A percentile compares a stretch with the other conserved stretches of the same genome.
phyloP scores from a whole-genome alignment of 2,888 invertebrate species.

The Chelonus formosanus region DNA sequence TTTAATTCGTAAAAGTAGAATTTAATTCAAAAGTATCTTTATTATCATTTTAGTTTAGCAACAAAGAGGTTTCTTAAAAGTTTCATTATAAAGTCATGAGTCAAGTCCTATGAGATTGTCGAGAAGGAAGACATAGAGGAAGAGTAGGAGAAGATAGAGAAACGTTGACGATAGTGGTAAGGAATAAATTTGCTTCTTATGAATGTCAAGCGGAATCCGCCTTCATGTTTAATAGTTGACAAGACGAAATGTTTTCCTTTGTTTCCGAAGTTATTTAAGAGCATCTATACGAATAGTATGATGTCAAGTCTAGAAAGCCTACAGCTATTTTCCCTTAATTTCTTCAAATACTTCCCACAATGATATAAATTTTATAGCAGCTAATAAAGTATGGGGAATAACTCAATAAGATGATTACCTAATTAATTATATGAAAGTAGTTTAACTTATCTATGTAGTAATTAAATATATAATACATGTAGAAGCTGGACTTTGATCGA shows the following conservation, averaged over 20 bases:
- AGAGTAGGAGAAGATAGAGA: slow-evolving; percentile 26
- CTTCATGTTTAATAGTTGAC: slow-evolving; percentile 37
- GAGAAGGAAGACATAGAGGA: slow-evolving; percentile 14
- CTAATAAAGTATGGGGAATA: no score
- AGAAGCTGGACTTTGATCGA: neutral
- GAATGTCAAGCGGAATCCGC: slow-evolving; percentile 38
- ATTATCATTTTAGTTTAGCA: neutral
- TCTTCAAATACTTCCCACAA: neutral
- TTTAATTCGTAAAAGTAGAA: no score
- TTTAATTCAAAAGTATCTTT: neutral
- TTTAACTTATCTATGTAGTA: neutral
- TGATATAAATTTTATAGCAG: no score
- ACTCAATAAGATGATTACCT: no score
- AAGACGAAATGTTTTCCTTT: slow-evolving; percentile 39
- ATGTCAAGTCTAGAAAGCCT: neutral
- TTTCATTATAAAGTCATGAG: slow-evolving; percentile 19
- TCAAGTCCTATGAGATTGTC: slow-evolving; percentile 9
- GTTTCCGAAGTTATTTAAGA: slow-evolving; percentile 39
- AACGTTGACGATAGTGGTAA: slow-evolving; percentile 33
- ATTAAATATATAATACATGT: neutral
- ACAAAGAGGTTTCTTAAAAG: slow-evolving; percentile 15
- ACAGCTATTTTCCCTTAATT: neutral
- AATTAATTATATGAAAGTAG: no score
- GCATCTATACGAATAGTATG: slow-evolving; percentile 20
- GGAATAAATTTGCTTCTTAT: slow-evolving; percentile 44